Evolutionary conservation across 2,797 vertebrate species (phyloP).

Genomic region (Cynopterus sphinx): DNA sequence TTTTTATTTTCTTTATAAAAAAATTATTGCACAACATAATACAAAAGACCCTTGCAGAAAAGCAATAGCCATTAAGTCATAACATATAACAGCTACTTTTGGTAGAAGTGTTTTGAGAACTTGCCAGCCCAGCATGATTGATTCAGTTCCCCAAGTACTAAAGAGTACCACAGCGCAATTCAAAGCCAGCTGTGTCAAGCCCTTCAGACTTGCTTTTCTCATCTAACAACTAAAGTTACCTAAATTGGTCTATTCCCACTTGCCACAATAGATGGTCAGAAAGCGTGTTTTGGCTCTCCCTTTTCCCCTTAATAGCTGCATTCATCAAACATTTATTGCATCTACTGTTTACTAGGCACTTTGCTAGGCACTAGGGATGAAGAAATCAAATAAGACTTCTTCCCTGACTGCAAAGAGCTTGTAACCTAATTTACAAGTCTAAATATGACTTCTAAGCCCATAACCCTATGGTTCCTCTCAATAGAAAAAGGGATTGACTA

Average conservation of each 20-base stretch:
- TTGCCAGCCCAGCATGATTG: neutral
- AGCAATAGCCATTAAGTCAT: neutral
- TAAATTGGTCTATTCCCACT: constrained; percentile 65
- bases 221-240: constrained; percentile 50
- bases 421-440: constrained; percentile 53
- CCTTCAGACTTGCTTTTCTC: constrained; percentile 62
- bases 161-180: constrained; percentile 15
- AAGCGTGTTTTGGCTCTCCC: constrained; percentile 1
- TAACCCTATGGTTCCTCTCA: neutral
- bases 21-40: neutral
- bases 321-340: constrained; percentile 61
- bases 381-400: constrained; percentile 47
- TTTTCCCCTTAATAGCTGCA: constrained; percentile 45
- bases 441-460: neutral
- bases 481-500: neutral
- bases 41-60: neutral
- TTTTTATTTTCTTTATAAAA: neutral
- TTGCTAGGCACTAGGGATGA: constrained; percentile 50
- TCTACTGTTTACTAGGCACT: constrained; percentile 54
- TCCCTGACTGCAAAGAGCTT: neutral
- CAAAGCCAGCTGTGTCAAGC: constrained; percentile 16
- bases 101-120: neutral
- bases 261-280: constrained; percentile 30
- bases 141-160: neutral
- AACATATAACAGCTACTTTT: neutral